A percentile compares a stretch with the other conserved stretches of the same genome.
These are phyloP conservation scores for Cyrtorhinus lividipennis DNA, from an alignment of 1,140 invertebrate genomes.

Conservation along the genomic window DNA sequence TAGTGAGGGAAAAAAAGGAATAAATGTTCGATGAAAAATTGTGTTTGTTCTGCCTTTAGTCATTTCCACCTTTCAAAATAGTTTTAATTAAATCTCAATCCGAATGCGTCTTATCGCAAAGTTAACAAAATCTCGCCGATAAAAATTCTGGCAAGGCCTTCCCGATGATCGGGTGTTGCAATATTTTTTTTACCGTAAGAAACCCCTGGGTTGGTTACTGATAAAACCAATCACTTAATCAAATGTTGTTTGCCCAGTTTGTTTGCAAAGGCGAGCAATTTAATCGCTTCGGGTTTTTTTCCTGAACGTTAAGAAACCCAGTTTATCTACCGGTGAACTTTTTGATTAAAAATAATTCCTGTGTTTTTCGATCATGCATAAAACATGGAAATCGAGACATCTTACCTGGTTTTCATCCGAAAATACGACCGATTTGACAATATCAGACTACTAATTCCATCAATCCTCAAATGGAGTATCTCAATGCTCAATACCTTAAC, in stretches of 20 bases:
- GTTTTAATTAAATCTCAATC: slow-evolving; percentile 9
- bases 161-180: background rate
- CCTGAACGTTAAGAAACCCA: background rate
- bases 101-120: slow-evolving; percentile 2
- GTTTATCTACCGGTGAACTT: background rate
- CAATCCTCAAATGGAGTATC: too few species aligned
- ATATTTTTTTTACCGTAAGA: background rate
- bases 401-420: too few species aligned
- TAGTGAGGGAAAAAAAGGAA: background rate
- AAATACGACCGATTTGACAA: too few species aligned
- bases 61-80: background rate
- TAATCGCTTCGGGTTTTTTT: background rate
- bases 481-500: too few species aligned
- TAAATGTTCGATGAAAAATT: slow-evolving; percentile 7
- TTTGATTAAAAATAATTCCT: too few species aligned
- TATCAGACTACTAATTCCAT: too few species aligned
- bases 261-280: background rate
- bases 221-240: background rate
- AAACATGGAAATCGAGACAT: too few species aligned
- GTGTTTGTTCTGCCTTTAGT: background rate
- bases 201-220: too few species aligned
- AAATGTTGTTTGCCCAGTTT: slow-evolving; percentile 4
- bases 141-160: background rate
- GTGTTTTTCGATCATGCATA: too few species aligned
- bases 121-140: slow-evolving; percentile 5